phyloP scores from a whole-genome alignment of 2,888 invertebrate species.

The Masnerella sp. region DNA sequence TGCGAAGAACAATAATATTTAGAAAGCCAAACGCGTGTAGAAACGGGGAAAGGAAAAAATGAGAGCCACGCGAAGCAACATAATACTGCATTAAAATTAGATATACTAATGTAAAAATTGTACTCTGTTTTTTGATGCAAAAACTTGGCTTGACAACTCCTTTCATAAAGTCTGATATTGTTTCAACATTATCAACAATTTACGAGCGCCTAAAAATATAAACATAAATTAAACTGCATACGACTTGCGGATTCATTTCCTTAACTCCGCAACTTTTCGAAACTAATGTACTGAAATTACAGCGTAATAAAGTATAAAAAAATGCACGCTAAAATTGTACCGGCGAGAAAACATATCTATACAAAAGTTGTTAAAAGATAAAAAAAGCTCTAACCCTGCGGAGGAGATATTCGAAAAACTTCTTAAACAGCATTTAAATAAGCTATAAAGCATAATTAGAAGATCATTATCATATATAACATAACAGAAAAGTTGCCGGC shows the following conservation, averaged over 20 bases:
- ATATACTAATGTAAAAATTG: slow-evolving; percentile 44
- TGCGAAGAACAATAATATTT: slow-evolving; percentile 34
- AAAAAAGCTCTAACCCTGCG: slow-evolving; percentile 33
- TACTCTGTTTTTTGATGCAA: slow-evolving; percentile 15
- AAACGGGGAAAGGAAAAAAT: slow-evolving; percentile 21
- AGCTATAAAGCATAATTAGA: slow-evolving; percentile 57
- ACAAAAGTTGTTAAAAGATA: slow-evolving; percentile 50
- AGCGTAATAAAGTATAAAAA: slow-evolving; percentile 46
- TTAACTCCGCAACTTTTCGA: slow-evolving; percentile 42
- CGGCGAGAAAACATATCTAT: slow-evolving; percentile 41
- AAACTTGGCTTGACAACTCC: slow-evolving; percentile 37
- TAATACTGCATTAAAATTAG: slow-evolving; percentile 42
- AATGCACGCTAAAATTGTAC: slow-evolving; percentile 32
- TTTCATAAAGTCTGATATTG: slow-evolving; percentile 45
- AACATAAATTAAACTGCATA: slow-evolving; percentile 41
- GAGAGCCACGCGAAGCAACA: slow-evolving; percentile 37
- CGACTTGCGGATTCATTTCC: slow-evolving; percentile 46
- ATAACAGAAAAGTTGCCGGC: slow-evolving; percentile 33
- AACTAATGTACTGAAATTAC: slow-evolving; percentile 49
- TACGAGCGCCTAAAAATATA: slow-evolving; percentile 45
- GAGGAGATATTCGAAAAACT: slow-evolving; percentile 42
- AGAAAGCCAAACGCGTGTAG: slow-evolving; percentile 26
- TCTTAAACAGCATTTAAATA: slow-evolving; percentile 55
- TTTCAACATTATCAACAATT: slow-evolving; percentile 48
- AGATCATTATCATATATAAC: slow-evolving; percentile 53